Conservation (phyloP, 2,113 vertebrate species). For the Callospermophilus lateralis region DNA sequence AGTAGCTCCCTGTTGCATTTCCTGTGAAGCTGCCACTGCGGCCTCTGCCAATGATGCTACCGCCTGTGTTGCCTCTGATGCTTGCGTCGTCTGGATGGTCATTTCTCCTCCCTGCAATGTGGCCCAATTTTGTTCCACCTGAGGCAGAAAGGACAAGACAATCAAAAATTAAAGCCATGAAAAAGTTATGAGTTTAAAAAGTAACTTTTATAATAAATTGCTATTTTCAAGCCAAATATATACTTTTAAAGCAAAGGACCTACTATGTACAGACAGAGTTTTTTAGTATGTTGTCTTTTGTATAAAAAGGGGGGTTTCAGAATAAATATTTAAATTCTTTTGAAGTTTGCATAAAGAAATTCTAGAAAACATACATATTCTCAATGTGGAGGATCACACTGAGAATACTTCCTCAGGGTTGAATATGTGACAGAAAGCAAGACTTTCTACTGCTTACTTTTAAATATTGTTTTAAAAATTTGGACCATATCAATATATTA, state of each 20-base stretch:
- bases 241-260: conserved; percentile 10
- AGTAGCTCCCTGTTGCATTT: conserved; percentile 96
- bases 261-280: not conserved
- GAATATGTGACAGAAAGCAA: conserved; percentile 3
- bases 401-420: not conserved
- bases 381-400: not conserved
- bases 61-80: conserved; percentile 97
- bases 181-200: not conserved
- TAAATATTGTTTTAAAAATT: not conserved
- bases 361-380: conserved; percentile 3
- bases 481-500: not conserved
- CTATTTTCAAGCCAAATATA: not conserved
- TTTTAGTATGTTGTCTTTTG: conserved; percentile 1
- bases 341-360: conserved; percentile 38
- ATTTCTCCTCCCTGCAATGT: conserved; percentile 97
- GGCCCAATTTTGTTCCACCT: conserved; percentile 97
- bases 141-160: not conserved
- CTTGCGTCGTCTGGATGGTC: conserved; percentile 99
- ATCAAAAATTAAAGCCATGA: not conserved
- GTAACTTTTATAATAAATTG: conserved; percentile 13
- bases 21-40: conserved; percentile 96
- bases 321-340: conserved; percentile 44
- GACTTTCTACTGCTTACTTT: not conserved
- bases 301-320: not conserved
- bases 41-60: conserved; percentile 98